Conservation (phyloP, 2,888 invertebrate species). For the Phania funesta region DNA sequence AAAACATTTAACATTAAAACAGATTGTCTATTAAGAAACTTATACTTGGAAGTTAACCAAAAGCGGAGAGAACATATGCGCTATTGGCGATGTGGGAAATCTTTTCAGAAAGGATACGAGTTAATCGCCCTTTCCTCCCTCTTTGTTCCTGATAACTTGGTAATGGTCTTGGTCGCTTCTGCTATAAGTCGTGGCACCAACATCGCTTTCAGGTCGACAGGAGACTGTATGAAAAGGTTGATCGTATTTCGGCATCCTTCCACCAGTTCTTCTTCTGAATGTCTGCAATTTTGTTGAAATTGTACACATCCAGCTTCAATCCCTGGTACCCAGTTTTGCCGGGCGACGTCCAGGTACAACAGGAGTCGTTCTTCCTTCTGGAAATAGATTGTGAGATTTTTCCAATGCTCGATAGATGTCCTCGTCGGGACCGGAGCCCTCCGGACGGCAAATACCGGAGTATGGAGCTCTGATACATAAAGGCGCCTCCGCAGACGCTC, state of each 20-base stretch:
- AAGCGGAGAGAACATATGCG: neutral
- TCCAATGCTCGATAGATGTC: constrained; percentile 32
- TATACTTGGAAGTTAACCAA: constrained; percentile 29
- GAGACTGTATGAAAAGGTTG: constrained; percentile 26
- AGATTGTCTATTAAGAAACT: constrained; percentile 24
- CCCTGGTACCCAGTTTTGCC: constrained; percentile 29
- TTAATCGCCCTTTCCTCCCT: neutral
- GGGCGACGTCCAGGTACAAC: constrained; percentile 27
- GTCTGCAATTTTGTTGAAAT: constrained; percentile 10
- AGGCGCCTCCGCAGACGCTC: no score
- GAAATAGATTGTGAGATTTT: constrained; percentile 22
- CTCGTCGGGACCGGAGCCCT: no score
- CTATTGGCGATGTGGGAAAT: neutral
- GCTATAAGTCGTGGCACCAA: neutral
- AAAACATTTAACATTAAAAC: constrained; percentile 26
- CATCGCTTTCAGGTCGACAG: constrained; percentile 29
- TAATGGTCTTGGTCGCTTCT: neutral
- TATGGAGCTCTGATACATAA: no score
- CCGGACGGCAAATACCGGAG: no score
- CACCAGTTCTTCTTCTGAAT: constrained; percentile 45
- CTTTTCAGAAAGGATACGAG: neutral
- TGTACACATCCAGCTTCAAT: constrained; percentile 42
- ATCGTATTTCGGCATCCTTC: constrained; percentile 45
- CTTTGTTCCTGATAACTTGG: neutral
- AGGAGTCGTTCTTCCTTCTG: constrained; percentile 11